Percentiles rank a stretch among this genome's conserved stretches.
Evolutionary conservation across 2,888 invertebrate genomes (phyloP).

Genomic region (Mesochorus sp.): DNA sequence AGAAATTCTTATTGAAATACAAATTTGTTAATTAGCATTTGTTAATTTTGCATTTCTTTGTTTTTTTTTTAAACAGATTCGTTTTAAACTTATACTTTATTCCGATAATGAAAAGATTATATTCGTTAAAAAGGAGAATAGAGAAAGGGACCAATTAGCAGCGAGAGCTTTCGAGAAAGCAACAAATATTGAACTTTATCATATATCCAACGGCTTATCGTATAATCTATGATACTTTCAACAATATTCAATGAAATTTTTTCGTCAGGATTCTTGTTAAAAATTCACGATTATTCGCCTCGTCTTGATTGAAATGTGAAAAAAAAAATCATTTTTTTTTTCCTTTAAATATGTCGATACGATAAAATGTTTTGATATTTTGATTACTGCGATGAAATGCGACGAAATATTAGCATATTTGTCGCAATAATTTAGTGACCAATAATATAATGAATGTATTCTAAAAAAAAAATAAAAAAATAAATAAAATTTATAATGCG

Average conservation of each 20-base stretch:
- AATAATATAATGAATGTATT: too few species aligned
- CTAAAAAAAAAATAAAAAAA: too few species aligned
- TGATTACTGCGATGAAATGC: background rate
- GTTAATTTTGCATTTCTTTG: too few species aligned
- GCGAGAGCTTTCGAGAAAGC: slow-evolving; percentile 16
- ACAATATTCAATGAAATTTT: background rate
- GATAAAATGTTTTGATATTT: background rate
- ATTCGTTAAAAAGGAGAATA: slow-evolving; percentile 25
- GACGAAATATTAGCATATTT: background rate
- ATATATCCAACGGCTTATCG: slow-evolving; percentile 33
- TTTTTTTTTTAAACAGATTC: background rate
- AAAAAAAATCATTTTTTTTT: slow-evolving; percentile 1
- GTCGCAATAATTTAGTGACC: background rate
- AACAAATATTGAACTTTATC: slow-evolving; percentile 50
- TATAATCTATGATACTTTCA: slow-evolving; percentile 20
- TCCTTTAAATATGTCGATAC: background rate
- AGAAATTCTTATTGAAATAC: too few species aligned
- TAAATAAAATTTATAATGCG: too few species aligned
- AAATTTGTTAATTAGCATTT: too few species aligned
- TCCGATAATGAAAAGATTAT: slow-evolving; percentile 42
- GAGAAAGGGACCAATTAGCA: slow-evolving; percentile 52
- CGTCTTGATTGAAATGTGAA: slow-evolving; percentile 12
- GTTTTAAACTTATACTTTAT: background rate
- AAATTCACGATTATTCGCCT: slow-evolving; percentile 36
- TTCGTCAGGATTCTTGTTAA: background rate